Evolutionary conservation across 2,797 vertebrate genomes (phyloP).

Genomic region (Thalassophryne amazonica): DNA sequence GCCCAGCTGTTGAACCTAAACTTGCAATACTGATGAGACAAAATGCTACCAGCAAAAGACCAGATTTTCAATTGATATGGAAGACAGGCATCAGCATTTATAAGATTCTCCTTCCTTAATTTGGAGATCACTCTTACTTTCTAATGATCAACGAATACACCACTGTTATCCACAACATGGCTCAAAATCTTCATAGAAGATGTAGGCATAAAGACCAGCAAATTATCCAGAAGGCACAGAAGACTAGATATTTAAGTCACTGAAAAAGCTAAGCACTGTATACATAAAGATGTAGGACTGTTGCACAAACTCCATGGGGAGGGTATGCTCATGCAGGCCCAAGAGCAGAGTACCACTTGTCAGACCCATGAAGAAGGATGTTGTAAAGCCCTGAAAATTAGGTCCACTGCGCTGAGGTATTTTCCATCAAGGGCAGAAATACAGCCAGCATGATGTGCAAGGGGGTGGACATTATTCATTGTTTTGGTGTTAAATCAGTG

Average conservation of each 20-base stretch:
- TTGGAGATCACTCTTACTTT: no score
- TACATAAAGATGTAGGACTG: not conserved
- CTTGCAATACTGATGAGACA: no score
- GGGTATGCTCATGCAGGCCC: not conserved
- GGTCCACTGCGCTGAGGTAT: not conserved
- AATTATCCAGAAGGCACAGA: conserved; percentile 1
- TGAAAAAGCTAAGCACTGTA: not conserved
- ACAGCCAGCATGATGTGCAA: conserved; percentile 1
- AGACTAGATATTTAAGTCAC: not conserved
- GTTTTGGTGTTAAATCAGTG: conserved; percentile 15
- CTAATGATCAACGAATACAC: no score
- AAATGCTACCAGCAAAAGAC: no score
- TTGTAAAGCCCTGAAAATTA: conserved; percentile 8
- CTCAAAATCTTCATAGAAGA: no score
- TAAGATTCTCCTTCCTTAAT: no score
- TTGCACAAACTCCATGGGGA: not conserved
- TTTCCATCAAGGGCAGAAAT: not conserved
- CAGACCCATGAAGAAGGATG: not conserved
- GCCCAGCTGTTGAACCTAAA: no score
- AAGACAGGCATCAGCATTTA: no score
- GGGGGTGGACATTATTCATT: not conserved
- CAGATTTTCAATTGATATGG: no score
- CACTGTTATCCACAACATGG: no score
- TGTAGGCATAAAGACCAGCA: not conserved
- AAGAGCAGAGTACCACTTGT: conserved; percentile 1